Percentiles rank a stretch among this genome's conserved stretches.
phyloP scores from a whole-genome alignment of 2,113 vertebrate species.

The Cavia aperea region DNA sequence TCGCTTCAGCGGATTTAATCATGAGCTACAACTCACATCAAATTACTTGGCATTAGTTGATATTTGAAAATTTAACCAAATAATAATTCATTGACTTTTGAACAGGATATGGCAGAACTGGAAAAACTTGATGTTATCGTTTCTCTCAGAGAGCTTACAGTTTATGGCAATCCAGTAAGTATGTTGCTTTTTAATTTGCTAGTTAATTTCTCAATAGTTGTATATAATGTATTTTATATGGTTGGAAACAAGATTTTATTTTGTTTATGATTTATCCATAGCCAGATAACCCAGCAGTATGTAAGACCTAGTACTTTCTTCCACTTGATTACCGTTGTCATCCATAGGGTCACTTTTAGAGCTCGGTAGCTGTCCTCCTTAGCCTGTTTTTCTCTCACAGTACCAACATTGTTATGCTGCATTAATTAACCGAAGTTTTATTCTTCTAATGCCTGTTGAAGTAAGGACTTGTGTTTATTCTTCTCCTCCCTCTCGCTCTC shows the following conservation, averaged over 20 bases:
- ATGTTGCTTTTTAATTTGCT: conserved; percentile 42
- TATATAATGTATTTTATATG: conserved; percentile 12
- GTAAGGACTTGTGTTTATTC: background rate
- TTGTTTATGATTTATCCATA: background rate
- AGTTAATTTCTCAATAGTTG: background rate
- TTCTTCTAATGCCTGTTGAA: background rate
- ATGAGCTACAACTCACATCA: background rate
- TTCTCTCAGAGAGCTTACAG: conserved; percentile 82
- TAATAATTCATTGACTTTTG: conserved; percentile 52
- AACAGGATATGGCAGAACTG: conserved; percentile 82
- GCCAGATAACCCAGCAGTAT: background rate
- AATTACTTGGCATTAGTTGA: conserved; percentile 12
- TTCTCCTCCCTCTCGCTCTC: background rate
- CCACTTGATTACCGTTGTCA: background rate
- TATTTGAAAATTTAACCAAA: conserved; percentile 33
- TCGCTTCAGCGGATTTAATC: conserved; percentile 9
- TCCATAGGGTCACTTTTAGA: background rate
- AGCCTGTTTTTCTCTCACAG: background rate
- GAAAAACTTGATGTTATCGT: conserved; percentile 84
- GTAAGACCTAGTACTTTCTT: background rate
- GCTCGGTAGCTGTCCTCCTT: background rate
- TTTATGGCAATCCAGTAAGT: conserved; percentile 86
- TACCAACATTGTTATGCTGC: background rate
- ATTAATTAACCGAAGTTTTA: conserved; percentile 8
- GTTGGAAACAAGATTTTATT: background rate